These are phyloP conservation scores for Saimiri boliviensis DNA, from an alignment of 2,113 vertebrate genomes.

Conservation along the genomic window DNA sequence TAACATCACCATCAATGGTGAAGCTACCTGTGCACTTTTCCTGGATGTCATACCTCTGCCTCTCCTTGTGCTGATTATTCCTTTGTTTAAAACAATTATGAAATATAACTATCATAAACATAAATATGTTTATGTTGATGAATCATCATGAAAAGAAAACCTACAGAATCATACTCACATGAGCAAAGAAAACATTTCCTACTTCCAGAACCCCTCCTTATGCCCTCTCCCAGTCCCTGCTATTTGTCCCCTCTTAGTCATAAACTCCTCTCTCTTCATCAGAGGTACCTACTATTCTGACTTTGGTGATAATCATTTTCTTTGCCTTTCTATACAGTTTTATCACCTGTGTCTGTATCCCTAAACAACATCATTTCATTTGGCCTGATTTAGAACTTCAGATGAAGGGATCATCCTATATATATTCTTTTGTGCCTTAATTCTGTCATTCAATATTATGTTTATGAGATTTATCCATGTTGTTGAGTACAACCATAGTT, in stretches of 20 bases:
- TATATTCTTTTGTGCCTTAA: not conserved
- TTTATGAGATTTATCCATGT: not conserved
- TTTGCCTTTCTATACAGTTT: not conserved
- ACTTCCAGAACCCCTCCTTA: not conserved
- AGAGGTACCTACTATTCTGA: not conserved
- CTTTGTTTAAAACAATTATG: not conserved
- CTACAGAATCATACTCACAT: not conserved
- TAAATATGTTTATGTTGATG: not conserved
- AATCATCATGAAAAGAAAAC: not conserved
- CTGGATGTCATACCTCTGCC: not conserved
- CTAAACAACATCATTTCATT: not conserved
- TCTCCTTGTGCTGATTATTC: not conserved
- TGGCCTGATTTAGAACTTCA: conserved; percentile 6
- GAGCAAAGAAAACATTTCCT: not conserved
- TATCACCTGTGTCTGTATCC: not conserved
- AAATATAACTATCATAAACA: not conserved
- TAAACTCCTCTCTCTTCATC: not conserved
- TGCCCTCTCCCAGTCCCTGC: not conserved
- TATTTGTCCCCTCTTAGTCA: not conserved
- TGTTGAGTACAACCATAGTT: not conserved
- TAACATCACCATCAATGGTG: not conserved
- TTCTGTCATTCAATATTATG: not conserved
- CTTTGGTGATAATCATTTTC: not conserved
- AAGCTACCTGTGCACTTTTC: not conserved
- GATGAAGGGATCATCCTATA: not conserved